A percentile compares a stretch with the other conserved stretches of the same genome.
These are phyloP conservation scores for Gobio occitaniae DNA, from an alignment of 2,797 vertebrate species.

Conservation along the genomic window DNA sequence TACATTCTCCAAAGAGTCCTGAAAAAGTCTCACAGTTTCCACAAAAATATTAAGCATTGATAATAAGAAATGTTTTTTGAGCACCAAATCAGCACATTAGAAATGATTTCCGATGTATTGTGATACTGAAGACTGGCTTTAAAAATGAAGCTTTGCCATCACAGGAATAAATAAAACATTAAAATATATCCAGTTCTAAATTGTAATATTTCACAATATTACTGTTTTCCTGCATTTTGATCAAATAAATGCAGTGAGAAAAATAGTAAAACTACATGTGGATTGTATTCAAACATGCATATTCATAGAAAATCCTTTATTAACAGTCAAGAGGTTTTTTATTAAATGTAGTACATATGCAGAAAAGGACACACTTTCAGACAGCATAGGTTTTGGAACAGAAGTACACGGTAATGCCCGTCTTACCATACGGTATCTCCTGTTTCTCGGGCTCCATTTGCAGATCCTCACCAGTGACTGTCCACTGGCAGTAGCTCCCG, in stretches of 20 bases:
- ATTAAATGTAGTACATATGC: background rate
- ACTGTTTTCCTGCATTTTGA: no score
- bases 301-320: background rate
- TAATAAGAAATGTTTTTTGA: no score
- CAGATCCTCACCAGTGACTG: slow-evolving; percentile 72
- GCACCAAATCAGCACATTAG: no score
- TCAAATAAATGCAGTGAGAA: background rate
- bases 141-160: background rate
- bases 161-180: background rate
- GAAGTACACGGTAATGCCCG: background rate
- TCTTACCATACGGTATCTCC: slow-evolving; percentile 91
- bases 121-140: background rate
- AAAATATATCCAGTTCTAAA: background rate
- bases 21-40: background rate
- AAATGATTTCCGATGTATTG: no score
- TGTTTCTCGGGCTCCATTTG: slow-evolving; percentile 84
- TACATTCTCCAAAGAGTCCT: background rate
- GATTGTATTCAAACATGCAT: background rate
- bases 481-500: slow-evolving; percentile 93
- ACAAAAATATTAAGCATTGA: background rate
- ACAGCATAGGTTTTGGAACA: background rate
- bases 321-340: background rate
- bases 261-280: background rate
- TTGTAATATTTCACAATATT: background rate
- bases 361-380: background rate